phyloP scores from a whole-genome alignment of 64 coral and sea anemone genomes.

The Porites australiensis region DNA sequence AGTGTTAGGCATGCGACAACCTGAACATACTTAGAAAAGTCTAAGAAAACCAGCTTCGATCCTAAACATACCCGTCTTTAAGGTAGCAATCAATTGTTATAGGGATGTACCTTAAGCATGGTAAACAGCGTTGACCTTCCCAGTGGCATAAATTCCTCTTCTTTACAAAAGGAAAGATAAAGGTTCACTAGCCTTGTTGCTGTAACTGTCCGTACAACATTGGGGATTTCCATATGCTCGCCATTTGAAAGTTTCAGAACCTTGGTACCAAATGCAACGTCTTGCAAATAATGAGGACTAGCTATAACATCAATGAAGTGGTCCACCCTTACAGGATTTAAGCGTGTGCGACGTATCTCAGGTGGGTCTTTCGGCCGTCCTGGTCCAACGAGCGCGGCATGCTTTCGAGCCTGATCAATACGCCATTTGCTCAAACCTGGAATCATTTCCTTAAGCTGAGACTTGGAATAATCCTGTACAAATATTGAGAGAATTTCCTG shows the following conservation, averaged over 20 bases:
- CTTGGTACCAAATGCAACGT: slow-evolving; percentile 54
- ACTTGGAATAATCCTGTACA: slow-evolving; percentile 2
- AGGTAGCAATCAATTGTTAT: not conserved
- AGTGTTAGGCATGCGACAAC: no score
- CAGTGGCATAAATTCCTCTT: slow-evolving; percentile 14
- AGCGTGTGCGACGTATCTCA: not conserved
- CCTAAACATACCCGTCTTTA: not conserved
- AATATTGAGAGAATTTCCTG: slow-evolving; percentile 47
- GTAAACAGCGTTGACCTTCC: slow-evolving; percentile 31
- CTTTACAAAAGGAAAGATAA: not conserved
- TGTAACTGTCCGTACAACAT: slow-evolving; percentile 37
- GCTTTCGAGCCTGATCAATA: slow-evolving; percentile 50
- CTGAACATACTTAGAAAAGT: no score
- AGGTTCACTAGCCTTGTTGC: slow-evolving; percentile 26
- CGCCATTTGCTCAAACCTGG: not conserved
- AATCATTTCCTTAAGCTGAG: not conserved
- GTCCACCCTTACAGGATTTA: slow-evolving; percentile 45
- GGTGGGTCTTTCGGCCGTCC: slow-evolving; percentile 32
- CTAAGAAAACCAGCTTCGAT: not conserved
- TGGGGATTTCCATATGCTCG: slow-evolving; percentile 50
- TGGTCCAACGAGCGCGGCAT: slow-evolving; percentile 4
- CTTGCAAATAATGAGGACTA: slow-evolving; percentile 33
- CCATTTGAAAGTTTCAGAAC: slow-evolving; percentile 32
- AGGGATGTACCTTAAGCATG: slow-evolving; percentile 27
- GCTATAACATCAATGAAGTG: slow-evolving; percentile 61